Evolutionary conservation across 1,140 invertebrate species (phyloP).

Genomic region (Hormaphis cornu): DNA sequence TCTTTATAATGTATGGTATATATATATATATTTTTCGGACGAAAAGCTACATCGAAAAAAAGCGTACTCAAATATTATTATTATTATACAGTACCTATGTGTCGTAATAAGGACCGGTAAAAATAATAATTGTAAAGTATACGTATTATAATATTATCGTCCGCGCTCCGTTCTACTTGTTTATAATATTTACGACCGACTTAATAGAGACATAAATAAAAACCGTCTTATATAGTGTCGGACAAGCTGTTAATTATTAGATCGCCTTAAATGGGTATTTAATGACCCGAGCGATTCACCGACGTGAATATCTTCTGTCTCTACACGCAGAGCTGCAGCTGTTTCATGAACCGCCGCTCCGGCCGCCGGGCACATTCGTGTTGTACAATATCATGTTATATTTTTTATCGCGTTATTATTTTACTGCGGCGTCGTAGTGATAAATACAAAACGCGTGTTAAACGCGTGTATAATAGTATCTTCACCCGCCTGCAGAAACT

Average conservation of each 20-base stretch:
- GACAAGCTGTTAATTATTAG: slow-evolving; percentile 31
- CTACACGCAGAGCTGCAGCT: neutral
- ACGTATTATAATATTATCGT: slow-evolving; percentile 12
- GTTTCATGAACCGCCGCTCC: neutral
- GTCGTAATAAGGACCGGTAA: slow-evolving; percentile 10
- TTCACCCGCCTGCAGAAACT: no score
- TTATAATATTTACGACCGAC: slow-evolving; percentile 26
- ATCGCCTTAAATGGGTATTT: slow-evolving; percentile 31
- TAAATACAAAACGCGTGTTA: no score
- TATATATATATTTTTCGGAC: neutral
- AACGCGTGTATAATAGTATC: no score
- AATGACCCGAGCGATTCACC: slow-evolving; percentile 12
- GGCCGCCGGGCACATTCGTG: no score
- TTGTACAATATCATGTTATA: no score
- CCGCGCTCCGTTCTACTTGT: slow-evolving; percentile 21
- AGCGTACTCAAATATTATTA: neutral
- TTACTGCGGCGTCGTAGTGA: no score
- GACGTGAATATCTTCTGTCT: neutral
- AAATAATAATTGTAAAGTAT: no score
- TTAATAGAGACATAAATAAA: slow-evolving; percentile 32
- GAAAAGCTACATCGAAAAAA: neutral
- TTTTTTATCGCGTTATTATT: no score
- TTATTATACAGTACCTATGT: neutral
- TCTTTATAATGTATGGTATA: neutral
- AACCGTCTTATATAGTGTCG: slow-evolving; percentile 26